Conservation (phyloP, 2,113 vertebrate genomes). For the Pterophyllum scalare region DNA sequence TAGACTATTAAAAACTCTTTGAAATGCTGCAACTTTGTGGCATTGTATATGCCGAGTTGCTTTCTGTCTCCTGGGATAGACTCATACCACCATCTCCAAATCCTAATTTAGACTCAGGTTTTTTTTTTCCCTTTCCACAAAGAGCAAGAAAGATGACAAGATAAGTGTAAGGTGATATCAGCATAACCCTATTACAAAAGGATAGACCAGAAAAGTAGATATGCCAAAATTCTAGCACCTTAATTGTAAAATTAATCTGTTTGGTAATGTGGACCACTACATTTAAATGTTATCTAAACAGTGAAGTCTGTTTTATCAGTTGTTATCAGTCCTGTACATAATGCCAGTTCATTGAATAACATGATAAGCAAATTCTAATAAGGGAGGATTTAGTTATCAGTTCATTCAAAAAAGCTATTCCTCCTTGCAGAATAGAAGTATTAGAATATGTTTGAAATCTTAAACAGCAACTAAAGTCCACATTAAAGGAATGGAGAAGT, state of each 20-base stretch:
- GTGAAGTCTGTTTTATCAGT: neutral
- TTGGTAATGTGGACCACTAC: too few relatives aligned
- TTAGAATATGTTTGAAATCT: neutral
- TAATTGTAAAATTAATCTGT: too few relatives aligned
- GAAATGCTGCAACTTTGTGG: neutral
- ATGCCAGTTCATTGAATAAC: neutral
- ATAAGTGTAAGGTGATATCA: too few relatives aligned
- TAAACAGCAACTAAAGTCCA: neutral
- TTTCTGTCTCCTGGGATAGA: conserved; percentile 1
- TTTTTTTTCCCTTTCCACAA: neutral
- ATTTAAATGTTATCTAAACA: too few relatives aligned
- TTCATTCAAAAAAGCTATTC: fast-evolving
- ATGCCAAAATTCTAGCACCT: too few relatives aligned
- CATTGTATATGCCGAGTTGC: neutral
- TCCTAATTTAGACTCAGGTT: neutral
- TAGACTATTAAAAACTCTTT: neutral
- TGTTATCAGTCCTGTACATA: neutral
- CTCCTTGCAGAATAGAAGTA: neutral
- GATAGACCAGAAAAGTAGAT: too few relatives aligned
- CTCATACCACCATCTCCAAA: neutral
- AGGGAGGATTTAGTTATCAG: neutral
- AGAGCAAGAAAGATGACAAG: too few relatives aligned
- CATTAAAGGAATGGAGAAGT: neutral
- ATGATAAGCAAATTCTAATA: neutral
- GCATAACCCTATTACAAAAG: too few relatives aligned